Base-by-base conservation (phyloP, 2,888 invertebrate genomes). In the Apeira syringaria region DNA sequence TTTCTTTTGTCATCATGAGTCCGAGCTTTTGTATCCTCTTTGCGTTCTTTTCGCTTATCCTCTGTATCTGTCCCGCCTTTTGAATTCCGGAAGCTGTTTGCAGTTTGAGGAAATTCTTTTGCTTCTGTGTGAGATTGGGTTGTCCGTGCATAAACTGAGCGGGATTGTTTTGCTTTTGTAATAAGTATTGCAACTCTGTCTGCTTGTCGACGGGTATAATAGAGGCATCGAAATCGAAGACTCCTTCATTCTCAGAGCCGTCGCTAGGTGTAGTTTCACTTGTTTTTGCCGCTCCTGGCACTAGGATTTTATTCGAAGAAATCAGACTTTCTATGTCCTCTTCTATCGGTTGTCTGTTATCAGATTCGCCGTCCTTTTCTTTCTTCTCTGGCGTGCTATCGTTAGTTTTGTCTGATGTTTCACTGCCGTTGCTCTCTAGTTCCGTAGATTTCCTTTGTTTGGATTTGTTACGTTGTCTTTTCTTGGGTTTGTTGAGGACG, bases 301-400 rank as follows among this genome's bases (percentile, higher is more conserved):
- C 87, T 5, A 78, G 56, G 18, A 90, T 91, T 60, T 88, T 90
- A 48, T 90, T 90, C 0, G 90, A 86, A 0, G 90, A 90, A 34
- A 90, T 90, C 1, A 90, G 75, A 36, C 86, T 87, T 53, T 90
- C 90, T 1, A 90, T 90, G 35, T 90, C 90, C 64, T 90, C 90
- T 56, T 88, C 90, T 17, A 48, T 20, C 0, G 53, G 49, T 11
- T 52, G 47, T 33, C 63, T 62, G 9, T 51, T 57, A 1, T 50
- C 54, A 0, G 22, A 22, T 12, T 38, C 37, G 10, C 73, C 69
- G 38, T 69, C 68, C 1, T 53, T 47, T 24, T 79, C 79, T 1
- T 75, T 74, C 33, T 83, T 85, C 24, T 87, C 87, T 0, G 81
- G 80, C 0, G 83, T 80, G 34, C 80, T 80, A 11, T 79, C 86